phyloP scores from a whole-genome alignment of 2,113 vertebrate genomes.

The Bucco capensis region DNA sequence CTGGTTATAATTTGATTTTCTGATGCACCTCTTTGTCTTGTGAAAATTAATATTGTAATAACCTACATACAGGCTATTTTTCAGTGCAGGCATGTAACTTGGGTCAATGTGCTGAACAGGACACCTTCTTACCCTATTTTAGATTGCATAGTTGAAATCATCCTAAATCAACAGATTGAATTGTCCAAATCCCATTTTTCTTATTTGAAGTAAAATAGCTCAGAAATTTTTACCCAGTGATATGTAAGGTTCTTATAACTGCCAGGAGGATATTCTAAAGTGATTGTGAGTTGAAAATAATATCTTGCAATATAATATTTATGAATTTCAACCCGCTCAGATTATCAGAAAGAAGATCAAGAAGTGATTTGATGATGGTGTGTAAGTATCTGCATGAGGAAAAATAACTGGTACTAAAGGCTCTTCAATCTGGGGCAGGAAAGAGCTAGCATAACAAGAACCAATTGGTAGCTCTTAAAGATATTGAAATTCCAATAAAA shows the following conservation, averaged over 20 bases:
- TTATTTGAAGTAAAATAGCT: slow-evolving; percentile 2
- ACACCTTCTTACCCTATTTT: neutral
- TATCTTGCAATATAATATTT: slow-evolving; percentile 37
- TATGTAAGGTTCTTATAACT: neutral
- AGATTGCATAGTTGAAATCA: slow-evolving; percentile 1
- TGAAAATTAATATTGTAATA: neutral
- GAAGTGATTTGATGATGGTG: slow-evolving; percentile 1
- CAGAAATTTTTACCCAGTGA: neutral
- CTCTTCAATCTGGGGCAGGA: neutral
- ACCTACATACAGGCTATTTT: neutral
- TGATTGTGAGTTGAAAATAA: slow-evolving; percentile 1
- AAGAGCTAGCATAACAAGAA: neutral
- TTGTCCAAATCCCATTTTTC: neutral
- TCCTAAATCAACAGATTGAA: slow-evolving; percentile 10
- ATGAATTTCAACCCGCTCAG: slow-evolving; percentile 20
- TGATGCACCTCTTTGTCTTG: neutral
- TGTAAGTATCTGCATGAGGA: neutral
- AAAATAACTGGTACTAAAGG: neutral
- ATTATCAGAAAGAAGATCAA: slow-evolving; percentile 24
- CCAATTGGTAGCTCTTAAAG: neutral
- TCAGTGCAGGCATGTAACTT: neutral
- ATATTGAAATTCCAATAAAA: neutral
- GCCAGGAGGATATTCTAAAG: neutral
- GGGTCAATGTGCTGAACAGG: neutral
- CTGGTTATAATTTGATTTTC: neutral